A percentile compares a stretch with the other conserved stretches of the same genome.
Conservation (phyloP, 2,113 vertebrate species). For the Bos javanicus region DNA sequence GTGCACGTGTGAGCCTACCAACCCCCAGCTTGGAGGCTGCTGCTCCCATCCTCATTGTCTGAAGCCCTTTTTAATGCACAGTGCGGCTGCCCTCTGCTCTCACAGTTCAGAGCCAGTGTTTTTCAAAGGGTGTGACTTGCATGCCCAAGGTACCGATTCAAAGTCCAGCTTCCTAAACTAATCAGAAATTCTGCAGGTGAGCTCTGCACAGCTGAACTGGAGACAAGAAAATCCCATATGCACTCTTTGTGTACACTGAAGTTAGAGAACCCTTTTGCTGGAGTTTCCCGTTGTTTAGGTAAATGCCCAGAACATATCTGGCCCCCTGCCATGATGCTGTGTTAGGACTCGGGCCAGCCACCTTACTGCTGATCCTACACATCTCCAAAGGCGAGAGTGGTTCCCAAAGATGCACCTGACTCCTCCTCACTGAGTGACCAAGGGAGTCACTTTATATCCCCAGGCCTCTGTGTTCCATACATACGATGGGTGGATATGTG, state of each 20-base stretch:
- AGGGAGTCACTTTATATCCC: not conserved
- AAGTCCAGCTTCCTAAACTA: not conserved
- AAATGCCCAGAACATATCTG: not conserved
- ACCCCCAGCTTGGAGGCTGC: not conserved
- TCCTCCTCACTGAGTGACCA: not conserved
- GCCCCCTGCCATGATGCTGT: too few species aligned
- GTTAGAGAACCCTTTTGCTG: not conserved
- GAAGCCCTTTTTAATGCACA: not conserved
- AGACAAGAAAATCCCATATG: not conserved
- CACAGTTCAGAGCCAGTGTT: not conserved
- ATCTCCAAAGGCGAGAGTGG: not conserved
- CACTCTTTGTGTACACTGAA: not conserved
- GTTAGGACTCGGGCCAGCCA: not conserved
- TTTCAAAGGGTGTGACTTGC: not conserved
- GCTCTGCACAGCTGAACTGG: not conserved
- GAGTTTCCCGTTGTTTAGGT: not conserved
- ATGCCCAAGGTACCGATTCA: not conserved
- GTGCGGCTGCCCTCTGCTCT: not conserved
- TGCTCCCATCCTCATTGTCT: not conserved
- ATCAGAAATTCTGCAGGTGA: not conserved
- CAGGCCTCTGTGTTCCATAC: not conserved
- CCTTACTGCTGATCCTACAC: not conserved
- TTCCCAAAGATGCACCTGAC: not conserved
- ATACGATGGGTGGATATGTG: too few species aligned
- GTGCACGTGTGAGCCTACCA: not conserved